A percentile compares a stretch with the other conserved stretches of the same genome.
Conservation (phyloP, 2,888 invertebrate species). For the Nemurella pictetii region DNA sequence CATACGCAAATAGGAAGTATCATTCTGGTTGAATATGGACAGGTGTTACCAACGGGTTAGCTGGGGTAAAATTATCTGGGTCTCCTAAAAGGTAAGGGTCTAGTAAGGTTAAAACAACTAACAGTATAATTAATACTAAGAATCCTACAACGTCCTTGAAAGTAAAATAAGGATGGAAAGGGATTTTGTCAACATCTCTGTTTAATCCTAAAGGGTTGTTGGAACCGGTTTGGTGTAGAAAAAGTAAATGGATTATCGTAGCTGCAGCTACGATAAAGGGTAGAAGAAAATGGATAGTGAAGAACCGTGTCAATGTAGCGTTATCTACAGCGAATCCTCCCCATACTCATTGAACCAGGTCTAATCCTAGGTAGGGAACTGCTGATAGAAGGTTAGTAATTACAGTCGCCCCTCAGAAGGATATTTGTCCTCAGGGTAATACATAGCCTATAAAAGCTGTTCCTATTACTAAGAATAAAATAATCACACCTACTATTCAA, state of each 20-base stretch:
- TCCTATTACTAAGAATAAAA: slow-evolving; percentile 69
- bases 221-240: slow-evolving; percentile 69
- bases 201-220: slow-evolving; percentile 68
- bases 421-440: slow-evolving; percentile 72
- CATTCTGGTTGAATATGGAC: slow-evolving; percentile 82
- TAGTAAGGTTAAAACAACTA: slow-evolving; percentile 62
- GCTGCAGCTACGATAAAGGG: slow-evolving; percentile 68
- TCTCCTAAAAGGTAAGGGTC: slow-evolving; percentile 58
- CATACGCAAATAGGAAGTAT: slow-evolving; percentile 82
- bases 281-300: slow-evolving; percentile 71
- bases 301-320: slow-evolving; percentile 76
- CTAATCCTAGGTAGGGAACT: slow-evolving; percentile 67
- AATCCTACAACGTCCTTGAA: slow-evolving; percentile 66
- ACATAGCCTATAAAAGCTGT: slow-evolving; percentile 80
- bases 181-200: slow-evolving; percentile 68
- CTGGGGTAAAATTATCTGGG: slow-evolving; percentile 74
- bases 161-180: slow-evolving; percentile 69
- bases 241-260: slow-evolving; percentile 66
- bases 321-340: slow-evolving; percentile 76
- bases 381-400: slow-evolving; percentile 76
- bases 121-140: slow-evolving; percentile 58
- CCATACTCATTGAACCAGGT: slow-evolving; percentile 71
- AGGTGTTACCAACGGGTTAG: slow-evolving; percentile 70
- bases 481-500: slow-evolving; percentile 67
- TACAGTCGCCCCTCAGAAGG: slow-evolving; percentile 79